A percentile compares a stretch with the other conserved stretches of the same genome.
Conservation (phyloP, 1,140 invertebrate genomes). For the Camponotus vicinus region DNA sequence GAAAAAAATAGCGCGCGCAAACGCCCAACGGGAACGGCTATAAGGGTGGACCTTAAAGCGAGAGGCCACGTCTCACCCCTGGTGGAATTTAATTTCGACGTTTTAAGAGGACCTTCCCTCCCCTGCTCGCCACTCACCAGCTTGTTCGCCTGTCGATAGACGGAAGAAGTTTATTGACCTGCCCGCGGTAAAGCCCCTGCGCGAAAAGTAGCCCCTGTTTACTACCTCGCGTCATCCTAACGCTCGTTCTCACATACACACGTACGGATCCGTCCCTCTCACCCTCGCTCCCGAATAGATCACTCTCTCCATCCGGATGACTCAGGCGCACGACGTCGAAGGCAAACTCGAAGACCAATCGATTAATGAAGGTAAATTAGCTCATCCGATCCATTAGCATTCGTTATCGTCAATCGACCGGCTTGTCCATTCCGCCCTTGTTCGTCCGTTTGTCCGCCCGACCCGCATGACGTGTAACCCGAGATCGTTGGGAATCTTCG, state of each 20-base stretch:
- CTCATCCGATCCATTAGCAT: conserved; percentile 83
- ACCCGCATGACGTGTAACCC: conserved; percentile 80
- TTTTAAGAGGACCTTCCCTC: conserved; percentile 77
- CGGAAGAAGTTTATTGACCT: conserved; percentile 80
- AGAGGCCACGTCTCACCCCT: conserved; percentile 57
- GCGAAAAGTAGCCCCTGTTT: conserved; percentile 62
- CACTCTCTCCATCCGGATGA: conserved; percentile 32
- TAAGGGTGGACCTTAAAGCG: conserved; percentile 77
- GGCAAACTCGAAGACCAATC: conserved; percentile 78
- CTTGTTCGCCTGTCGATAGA: conserved; percentile 66
- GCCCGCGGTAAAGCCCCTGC: conserved; percentile 60
- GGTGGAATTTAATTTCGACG: conserved; percentile 82
- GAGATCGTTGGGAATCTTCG: conserved; percentile 80
- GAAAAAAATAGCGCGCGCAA: conserved; percentile 78
- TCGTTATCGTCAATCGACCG: conserved; percentile 83
- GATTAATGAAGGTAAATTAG: conserved; percentile 83
- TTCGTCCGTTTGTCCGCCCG: conserved; percentile 70
- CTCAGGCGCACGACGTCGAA: conserved; percentile 67
- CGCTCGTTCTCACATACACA: neutral
- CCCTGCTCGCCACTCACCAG: conserved; percentile 48
- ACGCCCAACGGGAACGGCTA: conserved; percentile 37
- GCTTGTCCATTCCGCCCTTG: conserved; percentile 69
- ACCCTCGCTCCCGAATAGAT: conserved; percentile 4
- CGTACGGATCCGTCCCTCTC: neutral
- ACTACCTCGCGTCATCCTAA: conserved; percentile 21